Evolutionary conservation across 2,797 vertebrate genomes (phyloP), one percentile per base, ranked within the genome.

Genomic region (Danio tinwini): DNA sequence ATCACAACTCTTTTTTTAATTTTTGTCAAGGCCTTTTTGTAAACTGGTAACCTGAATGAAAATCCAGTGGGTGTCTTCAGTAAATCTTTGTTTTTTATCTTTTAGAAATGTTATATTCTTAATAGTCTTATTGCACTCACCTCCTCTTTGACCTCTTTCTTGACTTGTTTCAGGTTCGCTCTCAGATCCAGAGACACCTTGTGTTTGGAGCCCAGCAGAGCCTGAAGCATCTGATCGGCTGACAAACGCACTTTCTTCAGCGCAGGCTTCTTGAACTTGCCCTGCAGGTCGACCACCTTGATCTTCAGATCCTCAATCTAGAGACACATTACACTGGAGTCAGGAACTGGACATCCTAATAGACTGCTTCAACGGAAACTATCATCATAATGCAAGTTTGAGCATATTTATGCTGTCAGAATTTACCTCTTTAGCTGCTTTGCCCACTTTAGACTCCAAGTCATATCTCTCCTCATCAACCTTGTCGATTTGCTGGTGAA

Each of bases 141-240:
- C 84, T 89, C 88, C 16, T 87, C 83, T 61, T 89, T 89, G 80
- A 86, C 85, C 84, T 96, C 95, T 88, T 96, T 96, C 92, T 96
- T 96, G 80, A 96, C 95, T 87, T 96, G 95, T 88, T 96, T 96
- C 81, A 96, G 91, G 88, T 96, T 96, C 88, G 95, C 92, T 69
- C 95, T 87, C 73, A 96, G 93, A 80, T 96, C 95, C 94, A 96
- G 94, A 88, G 92, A 93, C 87, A 96, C 95, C 82, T 96, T 96
- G 93, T 96, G 95, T 82, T 96, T 96, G 85, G 95, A 95, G 86
- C 95, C 95, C 88, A 96, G 92, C 88, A 96, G 89, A 0, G 95
- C 95, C 52, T 94, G 89, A 45, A 96, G 93, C 95, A 96, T 96
- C 0, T 95, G 94, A 0, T 96, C 95, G 0, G 95, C 95, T 0